Evolutionary conservation across 2,113 vertebrate species (phyloP).

Genomic region (Dipodomys merriami): DNA sequence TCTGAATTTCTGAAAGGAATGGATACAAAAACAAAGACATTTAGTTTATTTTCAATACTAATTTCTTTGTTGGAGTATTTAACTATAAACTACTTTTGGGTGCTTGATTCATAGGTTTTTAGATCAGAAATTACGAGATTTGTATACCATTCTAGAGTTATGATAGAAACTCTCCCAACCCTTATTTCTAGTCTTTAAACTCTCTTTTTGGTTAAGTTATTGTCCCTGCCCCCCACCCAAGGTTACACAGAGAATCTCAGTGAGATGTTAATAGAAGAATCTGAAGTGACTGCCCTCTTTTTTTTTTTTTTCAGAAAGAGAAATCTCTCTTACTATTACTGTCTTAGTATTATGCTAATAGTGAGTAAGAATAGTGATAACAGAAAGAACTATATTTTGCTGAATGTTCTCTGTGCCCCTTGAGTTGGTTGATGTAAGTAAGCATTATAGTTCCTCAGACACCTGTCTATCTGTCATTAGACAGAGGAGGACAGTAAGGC

Average conservation of each 20-base stretch:
- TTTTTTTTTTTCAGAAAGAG: not conserved
- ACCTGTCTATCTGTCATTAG: not conserved
- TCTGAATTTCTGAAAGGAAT: slow-evolving; percentile 33
- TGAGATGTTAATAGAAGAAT: slow-evolving; percentile 6
- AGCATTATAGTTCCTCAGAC: slow-evolving; percentile 14
- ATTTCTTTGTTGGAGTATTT: slow-evolving; percentile 20
- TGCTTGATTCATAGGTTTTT: slow-evolving; percentile 18
- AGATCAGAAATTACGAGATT: not conserved
- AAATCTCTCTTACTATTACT: not conserved
- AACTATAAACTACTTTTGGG: not conserved
- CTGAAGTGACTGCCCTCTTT: slow-evolving; percentile 30
- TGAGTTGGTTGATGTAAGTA: slow-evolving; percentile 26
- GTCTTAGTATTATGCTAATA: slow-evolving; percentile 28
- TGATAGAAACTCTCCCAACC: not conserved
- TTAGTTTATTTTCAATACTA: slow-evolving; percentile 13
- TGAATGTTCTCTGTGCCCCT: not conserved
- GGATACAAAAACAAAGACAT: not conserved
- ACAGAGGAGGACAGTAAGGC: not conserved
- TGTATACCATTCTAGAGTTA: not conserved
- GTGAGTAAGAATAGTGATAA: slow-evolving; percentile 11
- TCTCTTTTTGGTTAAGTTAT: not conserved
- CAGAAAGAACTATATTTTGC: slow-evolving; percentile 8
- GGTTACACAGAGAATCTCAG: not conserved
- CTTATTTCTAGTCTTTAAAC: not conserved
- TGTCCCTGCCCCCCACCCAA: not conserved